Conservation (phyloP, 2,888 invertebrate genomes). For the Horisme vitalbata region DNA sequence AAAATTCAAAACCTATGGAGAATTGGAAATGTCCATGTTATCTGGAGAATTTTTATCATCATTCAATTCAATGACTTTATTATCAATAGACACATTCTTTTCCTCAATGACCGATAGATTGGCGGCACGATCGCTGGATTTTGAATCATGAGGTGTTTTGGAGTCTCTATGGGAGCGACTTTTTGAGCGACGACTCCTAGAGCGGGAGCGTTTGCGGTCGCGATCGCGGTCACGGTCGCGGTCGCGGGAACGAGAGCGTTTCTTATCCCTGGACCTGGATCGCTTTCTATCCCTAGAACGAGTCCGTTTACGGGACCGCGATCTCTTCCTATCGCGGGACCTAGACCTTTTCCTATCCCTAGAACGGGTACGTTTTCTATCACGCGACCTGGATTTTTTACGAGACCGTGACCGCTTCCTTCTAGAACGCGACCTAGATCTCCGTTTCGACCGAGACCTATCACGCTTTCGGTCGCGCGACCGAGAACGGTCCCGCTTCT, state of each 20-base stretch:
- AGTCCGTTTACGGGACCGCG: conserved; percentile 75
- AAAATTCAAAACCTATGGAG: conserved; percentile 75
- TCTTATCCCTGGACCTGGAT: conserved; percentile 72
- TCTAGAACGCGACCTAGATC: conserved; percentile 82
- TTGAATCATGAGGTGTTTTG: conserved; percentile 65
- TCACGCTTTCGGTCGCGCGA: conserved; percentile 73
- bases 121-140: conserved; percentile 67
- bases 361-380: conserved; percentile 71
- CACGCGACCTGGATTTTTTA: conserved; percentile 62
- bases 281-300: conserved; percentile 75
- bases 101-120: conserved; percentile 56
- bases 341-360: conserved; percentile 82
- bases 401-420: conserved; percentile 77
- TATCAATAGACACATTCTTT: conserved; percentile 47
- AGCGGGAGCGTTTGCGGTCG: conserved; percentile 70
- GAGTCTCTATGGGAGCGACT: conserved; percentile 67
- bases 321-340: conserved; percentile 83
- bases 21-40: conserved; percentile 92
- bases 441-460: conserved; percentile 83
- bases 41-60: conserved; percentile 85
- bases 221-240: conserved; percentile 70
- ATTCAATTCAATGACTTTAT: conserved; percentile 56
- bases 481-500: conserved; percentile 73
- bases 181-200: conserved; percentile 70
- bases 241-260: conserved; percentile 69